Base-by-base conservation (phyloP, 2,888 invertebrate genomes). In the Tuberolachnus salignus region DNA sequence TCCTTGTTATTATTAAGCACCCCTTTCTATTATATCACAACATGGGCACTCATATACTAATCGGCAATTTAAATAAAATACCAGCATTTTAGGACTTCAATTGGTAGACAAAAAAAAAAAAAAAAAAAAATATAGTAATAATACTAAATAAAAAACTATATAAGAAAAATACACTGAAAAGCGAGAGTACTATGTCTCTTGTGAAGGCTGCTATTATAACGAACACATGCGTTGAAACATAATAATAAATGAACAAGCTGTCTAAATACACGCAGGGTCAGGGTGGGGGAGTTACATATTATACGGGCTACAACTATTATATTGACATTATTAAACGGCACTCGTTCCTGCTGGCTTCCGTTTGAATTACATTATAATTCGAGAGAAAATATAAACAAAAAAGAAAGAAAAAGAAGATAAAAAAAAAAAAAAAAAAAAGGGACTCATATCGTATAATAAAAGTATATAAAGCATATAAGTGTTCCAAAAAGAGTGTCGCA, bases 171-270 rank as follows among this genome's bases (percentile, higher is more conserved):
- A 66, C 53, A 13, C 23, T 73, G 63, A 42, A 73, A 73, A 73
- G 14, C 46, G 42, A 73, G 73, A 73, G 53, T 75, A 51, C 21
- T 71, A 46, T 61, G 19, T 26, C 66, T 55, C 55, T 46, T 26
- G 34, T 46, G 75, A 75, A 19, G 55, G 46, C 75, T 34, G 34
- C 34, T 34, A 34, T 34, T 34, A 46, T 49, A 23, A 34, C 53
- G 16, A 75, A 75, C 75, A 75, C 75, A 75, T 66, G 75, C 66
- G 73, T 66, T 9, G 57, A 75, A 75, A 66, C 66, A 75, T 53
- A 63, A 66, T 74, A 74, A 74, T 75, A 75, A 73, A 66, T 66
- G 66, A 66, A 57, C 75, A 75, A 75, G 75, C 75, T 75, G 75
- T 75, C 75, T 75, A 75, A 75, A 75, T 75, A 75, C 46, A 26